A percentile compares a stretch with the other conserved stretches of the same genome.
These are phyloP conservation scores for Laticauda laticaudata DNA, from an alignment of 2,113 vertebrate species.

Conservation along the genomic window DNA sequence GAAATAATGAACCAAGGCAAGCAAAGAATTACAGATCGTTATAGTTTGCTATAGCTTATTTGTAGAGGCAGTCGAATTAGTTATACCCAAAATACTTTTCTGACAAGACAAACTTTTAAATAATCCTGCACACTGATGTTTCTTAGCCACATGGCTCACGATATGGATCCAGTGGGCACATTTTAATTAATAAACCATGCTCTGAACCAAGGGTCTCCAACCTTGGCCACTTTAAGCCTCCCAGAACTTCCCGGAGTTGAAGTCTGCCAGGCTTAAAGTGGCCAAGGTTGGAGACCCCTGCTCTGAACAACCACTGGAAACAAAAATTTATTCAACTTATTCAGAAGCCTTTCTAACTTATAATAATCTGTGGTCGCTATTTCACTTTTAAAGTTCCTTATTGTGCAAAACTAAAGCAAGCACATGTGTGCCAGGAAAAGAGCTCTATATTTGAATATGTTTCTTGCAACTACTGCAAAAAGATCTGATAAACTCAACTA, in stretches of 20 bases:
- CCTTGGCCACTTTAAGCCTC: too few species aligned
- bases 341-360: background rate
- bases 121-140: background rate
- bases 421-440: background rate
- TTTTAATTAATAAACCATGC: background rate
- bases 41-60: background rate
- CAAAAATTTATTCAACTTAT: background rate
- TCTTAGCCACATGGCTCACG: background rate
- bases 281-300: background rate
- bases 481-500: background rate
- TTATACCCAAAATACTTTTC: background rate
- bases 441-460: background rate
- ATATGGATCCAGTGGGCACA: background rate
- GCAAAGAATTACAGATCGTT: background rate
- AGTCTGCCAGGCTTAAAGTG: too few species aligned
- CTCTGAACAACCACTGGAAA: background rate
- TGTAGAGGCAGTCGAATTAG: background rate
- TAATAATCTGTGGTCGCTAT: background rate
- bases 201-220: background rate
- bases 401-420: background rate
- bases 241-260: too few species aligned
- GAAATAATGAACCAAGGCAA: background rate
- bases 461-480: background rate
- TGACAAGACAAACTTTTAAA: background rate
- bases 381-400: background rate